Base-by-base conservation (phyloP, 2,888 invertebrate genomes). In the Oscheius sp. region DNA sequence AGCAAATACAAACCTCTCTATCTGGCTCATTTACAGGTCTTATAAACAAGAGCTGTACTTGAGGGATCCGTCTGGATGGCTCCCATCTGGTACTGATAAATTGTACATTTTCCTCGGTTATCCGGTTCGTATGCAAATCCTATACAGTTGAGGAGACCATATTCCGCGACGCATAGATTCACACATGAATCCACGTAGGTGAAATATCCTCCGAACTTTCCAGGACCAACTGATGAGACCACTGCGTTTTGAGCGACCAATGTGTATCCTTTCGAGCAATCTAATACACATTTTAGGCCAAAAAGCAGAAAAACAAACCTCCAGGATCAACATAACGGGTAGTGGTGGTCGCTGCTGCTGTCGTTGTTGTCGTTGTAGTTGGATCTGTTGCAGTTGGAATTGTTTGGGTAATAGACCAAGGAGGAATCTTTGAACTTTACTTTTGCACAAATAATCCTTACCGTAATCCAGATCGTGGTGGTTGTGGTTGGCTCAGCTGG, bases 191-290 rank as follows among this genome's bases (percentile, higher is more conserved):
- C 65, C 25, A 39, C 25, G 37, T 70, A 70, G 2, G 65, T 70
- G 65, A 65, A 70, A 65, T 70, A 70, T n/a, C 70, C 70, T n/a
- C 70, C 70, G 55, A 70, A 70, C 34, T 70, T 70, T 10, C 70
- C 70, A 25, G 65, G 46, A 10, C 70, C 70, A n/a, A 29, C 65
- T 10, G 55, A 52, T 6, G 69, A 61, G 4, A 61, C 61, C 17
- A 61, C 61, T 29, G 61, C 61, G 20, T 61, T 61, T 29, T 42
- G 23, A n/a, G 42, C 29, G 45, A 45, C 17, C n/a, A 61, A 45
- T 5, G n/a, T 45, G 45, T 61, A 61, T n/a, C 61, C 61, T 10
- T 27, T 23, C 1, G 42, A n/a, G 20, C 61, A 61, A 20, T 61
- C 61, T 57, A 8, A 37, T 34, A 20, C 12, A 3, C 2, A 12